Conservation (phyloP, 2,888 invertebrate species). For the Pterobdella sp. region DNA sequence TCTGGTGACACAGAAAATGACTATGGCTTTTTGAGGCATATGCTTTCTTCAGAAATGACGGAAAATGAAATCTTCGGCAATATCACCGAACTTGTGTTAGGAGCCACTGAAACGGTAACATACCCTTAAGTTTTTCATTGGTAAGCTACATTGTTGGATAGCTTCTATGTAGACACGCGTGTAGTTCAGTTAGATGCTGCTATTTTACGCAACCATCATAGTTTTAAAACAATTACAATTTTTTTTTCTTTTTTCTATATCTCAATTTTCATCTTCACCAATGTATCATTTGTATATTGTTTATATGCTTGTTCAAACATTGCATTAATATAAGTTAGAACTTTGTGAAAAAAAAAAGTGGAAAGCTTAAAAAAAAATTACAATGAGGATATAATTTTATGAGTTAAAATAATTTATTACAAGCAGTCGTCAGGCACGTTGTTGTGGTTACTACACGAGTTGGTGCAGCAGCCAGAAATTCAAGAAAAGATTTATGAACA, state of each 20-base stretch:
- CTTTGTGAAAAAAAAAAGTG: too few species aligned
- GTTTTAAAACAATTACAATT: too few species aligned
- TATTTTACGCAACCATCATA: too few species aligned
- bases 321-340: too few species aligned
- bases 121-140: background rate
- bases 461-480: conserved; percentile 31
- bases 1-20: conserved; percentile 7
- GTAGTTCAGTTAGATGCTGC: too few species aligned
- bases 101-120: conserved; percentile 37
- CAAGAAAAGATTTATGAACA: conserved; percentile 34
- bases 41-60: conserved; percentile 25
- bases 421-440: conserved; percentile 38
- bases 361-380: too few species aligned
- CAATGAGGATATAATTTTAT: background rate
- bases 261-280: background rate
- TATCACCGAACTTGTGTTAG: conserved; percentile 35
- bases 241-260: background rate
- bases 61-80: conserved; percentile 32
- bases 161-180: too few species aligned
- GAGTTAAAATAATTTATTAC: background rate
- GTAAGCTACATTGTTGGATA: background rate
- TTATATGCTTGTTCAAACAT: too few species aligned
- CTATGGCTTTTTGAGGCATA: conserved; percentile 26
- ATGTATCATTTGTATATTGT: background rate
- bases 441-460: conserved; percentile 35